These are phyloP conservation scores for Megatriorchis doriae DNA, from an alignment of 2,113 vertebrate genomes.

Conservation along the genomic window DNA sequence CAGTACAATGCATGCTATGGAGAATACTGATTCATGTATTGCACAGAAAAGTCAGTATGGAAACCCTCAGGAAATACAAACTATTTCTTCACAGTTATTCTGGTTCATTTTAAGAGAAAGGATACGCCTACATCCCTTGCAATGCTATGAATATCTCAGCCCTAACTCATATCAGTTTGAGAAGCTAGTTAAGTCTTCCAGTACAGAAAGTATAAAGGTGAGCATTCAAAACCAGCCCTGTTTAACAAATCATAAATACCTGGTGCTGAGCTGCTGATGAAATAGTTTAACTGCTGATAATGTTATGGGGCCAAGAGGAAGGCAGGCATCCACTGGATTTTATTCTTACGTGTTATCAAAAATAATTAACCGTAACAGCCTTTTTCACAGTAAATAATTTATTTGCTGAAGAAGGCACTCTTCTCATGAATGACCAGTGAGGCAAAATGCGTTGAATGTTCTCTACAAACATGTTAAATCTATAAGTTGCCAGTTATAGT, in stretches of 20 bases:
- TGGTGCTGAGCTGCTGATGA: neutral
- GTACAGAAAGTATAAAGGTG: neutral
- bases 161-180: neutral
- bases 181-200: neutral
- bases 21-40: neutral
- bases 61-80: neutral
- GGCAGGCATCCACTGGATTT: neutral
- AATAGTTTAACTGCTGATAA: neutral
- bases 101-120: neutral
- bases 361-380: neutral
- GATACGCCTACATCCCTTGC: neutral
- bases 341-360: neutral
- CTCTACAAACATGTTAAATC: neutral
- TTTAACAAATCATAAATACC: neutral
- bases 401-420: neutral
- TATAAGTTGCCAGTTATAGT: neutral
- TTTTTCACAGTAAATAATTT: neutral
- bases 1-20: neutral
- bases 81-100: neutral
- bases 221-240: accelerated
- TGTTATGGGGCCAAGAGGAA: neutral
- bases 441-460: neutral
- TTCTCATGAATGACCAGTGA: neutral
- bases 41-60: neutral
- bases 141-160: neutral